A percentile compares a stretch with the other conserved stretches of the same genome.
Conservation (phyloP, 1,140 invertebrate genomes). For the Acromyrmex echinatior region DNA sequence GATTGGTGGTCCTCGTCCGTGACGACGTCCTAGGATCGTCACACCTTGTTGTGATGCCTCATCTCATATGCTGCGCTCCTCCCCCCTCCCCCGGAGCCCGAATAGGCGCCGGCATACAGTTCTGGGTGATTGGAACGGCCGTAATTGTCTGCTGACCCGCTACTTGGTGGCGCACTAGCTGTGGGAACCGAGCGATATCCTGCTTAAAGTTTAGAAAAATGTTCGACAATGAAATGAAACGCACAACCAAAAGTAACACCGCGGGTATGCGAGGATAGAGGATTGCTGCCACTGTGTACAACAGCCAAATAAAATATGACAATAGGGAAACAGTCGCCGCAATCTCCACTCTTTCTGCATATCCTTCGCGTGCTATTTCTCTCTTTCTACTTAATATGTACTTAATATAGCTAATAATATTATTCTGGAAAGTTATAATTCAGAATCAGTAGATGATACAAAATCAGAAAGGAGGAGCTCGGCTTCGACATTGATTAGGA, state of each 20-base stretch:
- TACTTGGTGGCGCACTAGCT: conserved; percentile 90
- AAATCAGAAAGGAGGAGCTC: conserved; percentile 43
- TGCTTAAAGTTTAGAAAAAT: conserved; percentile 85
- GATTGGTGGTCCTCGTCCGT: conserved; percentile 55
- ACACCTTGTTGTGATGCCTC: conserved; percentile 88
- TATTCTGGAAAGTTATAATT: conserved; percentile 30
- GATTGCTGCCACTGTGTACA: conserved; percentile 36
- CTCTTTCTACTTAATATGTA: background rate
- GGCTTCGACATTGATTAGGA: conserved; percentile 1
- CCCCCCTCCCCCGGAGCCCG: conserved; percentile 87
- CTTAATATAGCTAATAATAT: conserved; percentile 15
- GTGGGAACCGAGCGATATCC: conserved; percentile 87
- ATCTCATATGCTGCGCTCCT: conserved; percentile 87
- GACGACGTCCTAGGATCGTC: conserved; percentile 82
- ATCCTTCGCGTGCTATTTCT: background rate
- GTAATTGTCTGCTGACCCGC: conserved; percentile 87
- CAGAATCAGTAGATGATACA: conserved; percentile 10
- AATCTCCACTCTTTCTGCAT: conserved; percentile 13
- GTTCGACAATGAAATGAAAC: conserved; percentile 72
- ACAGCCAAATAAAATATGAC: conserved; percentile 14
- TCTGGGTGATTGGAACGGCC: conserved; percentile 88
- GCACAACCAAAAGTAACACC: conserved; percentile 56
- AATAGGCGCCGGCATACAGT: conserved; percentile 89
- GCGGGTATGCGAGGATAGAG: conserved; percentile 17
- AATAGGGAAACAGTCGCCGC: background rate